Base-by-base conservation (phyloP, 2,113 vertebrate species). In the Paraplagusia blochii region DNA sequence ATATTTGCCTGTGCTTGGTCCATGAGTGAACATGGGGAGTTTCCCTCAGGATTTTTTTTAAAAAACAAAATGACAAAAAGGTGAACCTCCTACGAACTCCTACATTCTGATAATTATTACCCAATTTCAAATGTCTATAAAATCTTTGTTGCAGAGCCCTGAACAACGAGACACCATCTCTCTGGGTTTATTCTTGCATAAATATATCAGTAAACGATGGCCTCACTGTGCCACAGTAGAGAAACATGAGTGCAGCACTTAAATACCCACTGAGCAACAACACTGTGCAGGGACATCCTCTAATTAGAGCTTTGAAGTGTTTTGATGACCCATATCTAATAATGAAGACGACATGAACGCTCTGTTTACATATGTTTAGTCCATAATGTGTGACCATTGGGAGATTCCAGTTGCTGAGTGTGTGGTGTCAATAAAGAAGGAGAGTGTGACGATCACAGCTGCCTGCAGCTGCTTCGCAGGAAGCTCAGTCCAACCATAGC, bases 351-450 rank as follows among this genome's bases (percentile, higher is more conserved):
- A 79, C 81, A 82, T 74, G 66, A 77, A 76, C 77, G 74, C 67
- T 84, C 82, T 85, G 86, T 85, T 85, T 87, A 84, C 87, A 86
- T 87, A 87, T 85, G 71, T 84, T 87, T 80, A 81, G 69, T 72
- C 51, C 53, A 66, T 85, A 85, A 87, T 84, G 77, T 78, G 82
- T 75, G 74, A 80, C 84, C 63, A 43, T n/a, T 70, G 87, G 81
- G 80, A 87, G 79, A n/a, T n/a, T n/a, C n/a, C n/a, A 59, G 65
- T 74, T 66, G 77, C 63, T 51, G 71, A 73, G 63, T 50, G 35
- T 70, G 78, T 58, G 63, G 60, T 71, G 73, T 62, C 78, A 79
- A 55, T 68, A 39, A 72, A 65, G 64, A 66, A 72, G 22, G 52
- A 67, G 63, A 46, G 43, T 62, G 66, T 58, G 76, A 82, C 72